phyloP scores from a whole-genome alignment of 2,797 vertebrate genomes.

The Gallinago stenura region DNA sequence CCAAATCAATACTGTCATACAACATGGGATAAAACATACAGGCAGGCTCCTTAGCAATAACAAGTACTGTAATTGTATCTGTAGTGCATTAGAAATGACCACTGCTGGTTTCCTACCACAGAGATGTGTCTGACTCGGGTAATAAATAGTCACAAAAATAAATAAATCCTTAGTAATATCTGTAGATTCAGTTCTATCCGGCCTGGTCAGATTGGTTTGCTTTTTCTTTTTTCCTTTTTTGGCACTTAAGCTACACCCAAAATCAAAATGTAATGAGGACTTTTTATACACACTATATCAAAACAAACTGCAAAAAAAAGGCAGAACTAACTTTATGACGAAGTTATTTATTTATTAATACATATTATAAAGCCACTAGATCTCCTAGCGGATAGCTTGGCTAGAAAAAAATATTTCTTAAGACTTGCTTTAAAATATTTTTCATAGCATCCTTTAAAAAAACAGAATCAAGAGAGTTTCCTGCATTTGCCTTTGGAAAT shows the following conservation, averaged over 20 bases:
- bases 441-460: not conserved
- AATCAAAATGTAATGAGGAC: not conserved
- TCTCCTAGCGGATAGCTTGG: not conserved
- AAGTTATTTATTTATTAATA: not conserved
- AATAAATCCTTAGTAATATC: not conserved
- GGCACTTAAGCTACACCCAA: not conserved
- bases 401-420: not conserved
- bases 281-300: not conserved
- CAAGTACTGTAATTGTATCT: not conserved
- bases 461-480: not conserved
- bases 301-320: not conserved
- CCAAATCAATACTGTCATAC: not conserved
- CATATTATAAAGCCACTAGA: not conserved
- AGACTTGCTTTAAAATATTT: not conserved
- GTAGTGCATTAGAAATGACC: not conserved
- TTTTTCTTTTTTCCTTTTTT: not conserved
- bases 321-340: not conserved
- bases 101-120: not conserved
- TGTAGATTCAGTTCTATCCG: not conserved
- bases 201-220: not conserved
- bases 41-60: not conserved
- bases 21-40: not conserved
- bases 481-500: not conserved
- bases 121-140: not conserved
- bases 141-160: not conserved